Percentiles rank a stretch among this genome's conserved stretches.
Conservation (phyloP, 2,113 vertebrate species). For the Eudyptes chrysolophus region DNA sequence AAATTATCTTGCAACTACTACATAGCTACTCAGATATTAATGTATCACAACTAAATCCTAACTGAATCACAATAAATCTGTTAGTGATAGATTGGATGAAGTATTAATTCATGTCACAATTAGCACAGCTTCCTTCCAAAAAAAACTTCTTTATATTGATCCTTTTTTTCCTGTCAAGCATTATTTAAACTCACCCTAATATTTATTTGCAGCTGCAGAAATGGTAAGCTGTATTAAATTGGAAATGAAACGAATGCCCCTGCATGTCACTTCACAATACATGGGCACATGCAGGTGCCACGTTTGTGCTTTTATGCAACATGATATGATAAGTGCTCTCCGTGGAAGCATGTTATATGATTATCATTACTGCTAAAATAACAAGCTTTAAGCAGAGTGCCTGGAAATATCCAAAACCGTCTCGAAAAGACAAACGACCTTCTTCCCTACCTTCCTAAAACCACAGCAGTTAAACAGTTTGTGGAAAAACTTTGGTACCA, state of each 20-base stretch:
- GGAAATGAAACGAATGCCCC: not conserved
- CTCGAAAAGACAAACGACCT: not conserved
- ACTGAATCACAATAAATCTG: not conserved
- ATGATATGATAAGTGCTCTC: not conserved
- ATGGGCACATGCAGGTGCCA: not conserved
- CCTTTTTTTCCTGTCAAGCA: not conserved
- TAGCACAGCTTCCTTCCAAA: not conserved
- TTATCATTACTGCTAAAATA: slow-evolving; percentile 16
- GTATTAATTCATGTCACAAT: not conserved
- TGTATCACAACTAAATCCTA: not conserved
- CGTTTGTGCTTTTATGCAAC: not conserved
- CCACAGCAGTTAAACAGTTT: not conserved
- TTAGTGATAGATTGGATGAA: not conserved
- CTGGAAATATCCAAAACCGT: not conserved
- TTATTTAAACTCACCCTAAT: not conserved
- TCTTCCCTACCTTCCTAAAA: not conserved
- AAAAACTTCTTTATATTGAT: not conserved
- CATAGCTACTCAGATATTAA: not conserved
- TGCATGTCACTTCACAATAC: not conserved
- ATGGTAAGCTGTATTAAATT: not conserved
- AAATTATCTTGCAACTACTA: not conserved
- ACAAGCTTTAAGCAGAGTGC: not conserved
- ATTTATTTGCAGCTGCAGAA: not conserved
- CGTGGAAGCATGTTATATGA: not conserved
- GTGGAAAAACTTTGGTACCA: not conserved